Evolutionary conservation across 2,888 invertebrate species (phyloP), one percentile per base, ranked within the genome.

Genomic region (Hydraecia micacea): DNA sequence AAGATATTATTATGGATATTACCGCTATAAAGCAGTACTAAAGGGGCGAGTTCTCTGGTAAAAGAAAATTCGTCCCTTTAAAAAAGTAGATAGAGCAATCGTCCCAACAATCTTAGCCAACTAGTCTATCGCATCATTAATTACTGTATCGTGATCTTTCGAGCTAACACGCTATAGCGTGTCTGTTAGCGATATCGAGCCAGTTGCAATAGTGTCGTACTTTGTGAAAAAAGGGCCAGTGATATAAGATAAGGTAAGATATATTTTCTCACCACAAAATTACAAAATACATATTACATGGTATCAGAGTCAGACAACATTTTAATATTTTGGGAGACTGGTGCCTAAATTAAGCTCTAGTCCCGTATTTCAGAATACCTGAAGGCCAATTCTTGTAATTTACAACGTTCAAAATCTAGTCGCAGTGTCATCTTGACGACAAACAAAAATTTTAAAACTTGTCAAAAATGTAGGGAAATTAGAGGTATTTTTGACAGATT

Each of bases 91-190:
- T 62, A 80, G 32, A 55, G 39, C 32, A 67, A 76, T 73, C 69
- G n/a, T 15, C n/a, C 9, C 42, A 28, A 21, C 60, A 67, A 77
- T 82, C 71, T 77, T 13, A 67, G 39, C 9, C 36, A 13, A 39
- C n/a, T 72, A 32, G 65, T 28, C 36, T 60, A 58, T 11, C 68
- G 13, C 65, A 73, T 65, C 69, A 78, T 83, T 83, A 70, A 76
- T 83, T 79, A 76, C 46, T 49, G n/a, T 75, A 73, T 76, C 87
- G 63, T 76, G 73, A 75, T 86, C 46, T 36, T 65, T n/a, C 21
- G 6, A 62, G 25, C 28, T 32, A n/a, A 4, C 87, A 84, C 79
- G 84, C 74, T 63, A 76, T 86, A 9, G 86, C 86, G 86, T 84
- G 84, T 62, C 79, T 60, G 63, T 25, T 55, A 67, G 42, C 18